phyloP scores from a whole-genome alignment of 1,140 invertebrate genomes.

The Pseudomyrmex dendroicus region DNA sequence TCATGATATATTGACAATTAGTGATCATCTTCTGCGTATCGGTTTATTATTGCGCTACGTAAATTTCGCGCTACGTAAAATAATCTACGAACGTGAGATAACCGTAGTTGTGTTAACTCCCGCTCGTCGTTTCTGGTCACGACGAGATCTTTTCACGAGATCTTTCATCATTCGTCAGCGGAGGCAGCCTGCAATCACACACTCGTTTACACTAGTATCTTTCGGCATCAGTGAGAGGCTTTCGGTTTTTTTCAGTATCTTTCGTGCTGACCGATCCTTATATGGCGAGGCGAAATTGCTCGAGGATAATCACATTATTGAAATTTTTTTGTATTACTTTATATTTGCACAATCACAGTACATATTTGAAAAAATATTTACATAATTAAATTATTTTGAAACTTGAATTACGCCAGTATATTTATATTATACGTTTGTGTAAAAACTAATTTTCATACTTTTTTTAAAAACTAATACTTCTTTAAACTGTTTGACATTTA shows the following conservation, averaged over 20 bases:
- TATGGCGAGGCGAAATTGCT: neutral
- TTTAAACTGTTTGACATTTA: too few relatives aligned
- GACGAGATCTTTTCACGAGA: constrained; percentile 25
- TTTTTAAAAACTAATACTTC: neutral
- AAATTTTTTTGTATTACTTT: constrained; percentile 8
- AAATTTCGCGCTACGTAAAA: neutral
- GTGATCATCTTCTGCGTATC: neutral
- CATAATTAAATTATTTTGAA: neutral
- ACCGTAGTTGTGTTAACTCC: neutral
- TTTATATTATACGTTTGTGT: neutral
- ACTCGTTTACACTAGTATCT: constrained; percentile 37
- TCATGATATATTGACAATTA: constrained; percentile 1
- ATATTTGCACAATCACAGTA: neutral
- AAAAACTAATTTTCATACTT: neutral
- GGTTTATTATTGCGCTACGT: neutral
- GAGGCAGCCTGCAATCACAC: constrained; percentile 45
- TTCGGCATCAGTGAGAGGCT: neutral
- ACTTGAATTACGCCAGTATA: neutral
- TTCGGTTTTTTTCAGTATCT: neutral
- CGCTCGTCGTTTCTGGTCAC: neutral
- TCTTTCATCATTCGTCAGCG: constrained; percentile 44
- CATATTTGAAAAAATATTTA: neutral
- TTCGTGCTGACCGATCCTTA: neutral
- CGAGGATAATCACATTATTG: neutral
- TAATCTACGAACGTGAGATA: neutral